Percentiles rank a stretch among this genome's conserved stretches.
Evolutionary conservation across 1,140 invertebrate genomes (phyloP).

Genomic region (Calliphora vicina): DNA sequence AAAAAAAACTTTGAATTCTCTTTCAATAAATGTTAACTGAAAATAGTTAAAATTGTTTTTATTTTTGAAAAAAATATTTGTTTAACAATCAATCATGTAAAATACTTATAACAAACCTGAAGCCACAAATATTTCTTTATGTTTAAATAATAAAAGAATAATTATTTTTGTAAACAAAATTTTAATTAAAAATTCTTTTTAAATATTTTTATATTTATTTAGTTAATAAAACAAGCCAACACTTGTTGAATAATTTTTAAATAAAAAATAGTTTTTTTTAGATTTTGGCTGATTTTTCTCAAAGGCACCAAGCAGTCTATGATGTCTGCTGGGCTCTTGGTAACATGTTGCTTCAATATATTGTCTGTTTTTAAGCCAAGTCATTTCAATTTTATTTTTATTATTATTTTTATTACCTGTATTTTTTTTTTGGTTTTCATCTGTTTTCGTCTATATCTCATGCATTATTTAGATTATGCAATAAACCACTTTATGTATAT

Average conservation of each 20-base stretch:
- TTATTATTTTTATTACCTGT: no score
- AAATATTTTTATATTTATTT: no score
- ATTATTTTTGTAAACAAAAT: background rate
- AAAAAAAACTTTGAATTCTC: no score
- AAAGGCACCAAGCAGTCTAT: slow-evolving; percentile 25
- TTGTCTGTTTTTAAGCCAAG: background rate
- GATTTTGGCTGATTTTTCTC: background rate
- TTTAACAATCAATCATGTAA: background rate
- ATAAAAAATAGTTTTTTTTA: no score
- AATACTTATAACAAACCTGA: no score
- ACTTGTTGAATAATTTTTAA: background rate
- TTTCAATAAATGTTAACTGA: no score
- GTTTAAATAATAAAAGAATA: no score
- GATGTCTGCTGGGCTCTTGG: background rate
- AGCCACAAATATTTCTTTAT: background rate
- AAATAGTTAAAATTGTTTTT: no score
- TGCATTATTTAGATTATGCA: slow-evolving; percentile 24
- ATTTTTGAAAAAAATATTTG: no score
- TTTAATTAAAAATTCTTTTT: background rate
- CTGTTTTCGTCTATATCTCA: background rate
- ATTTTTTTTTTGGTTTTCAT: background rate
- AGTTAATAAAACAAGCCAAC: background rate
- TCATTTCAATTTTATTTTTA: background rate
- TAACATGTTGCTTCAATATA: background rate
- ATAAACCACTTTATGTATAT: slow-evolving; percentile 25